These are phyloP conservation scores for Megaceryle maxima DNA, from an alignment of 2,113 vertebrate species.

Conservation along the genomic window DNA sequence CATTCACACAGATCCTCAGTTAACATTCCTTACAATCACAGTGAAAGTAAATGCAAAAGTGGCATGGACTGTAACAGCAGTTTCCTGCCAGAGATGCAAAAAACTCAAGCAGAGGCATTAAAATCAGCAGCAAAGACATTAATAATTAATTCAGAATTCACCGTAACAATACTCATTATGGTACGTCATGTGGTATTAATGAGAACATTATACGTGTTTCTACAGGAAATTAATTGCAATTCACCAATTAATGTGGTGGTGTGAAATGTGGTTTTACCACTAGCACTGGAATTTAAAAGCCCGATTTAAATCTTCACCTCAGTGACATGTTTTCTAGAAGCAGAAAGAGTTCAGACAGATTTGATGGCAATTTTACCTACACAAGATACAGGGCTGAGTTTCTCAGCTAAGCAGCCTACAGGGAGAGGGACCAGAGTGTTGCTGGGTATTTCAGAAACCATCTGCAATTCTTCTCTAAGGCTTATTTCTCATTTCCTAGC, in stretches of 20 bases:
- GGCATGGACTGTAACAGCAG: not conserved
- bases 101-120: not conserved
- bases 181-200: not conserved
- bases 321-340: not conserved
- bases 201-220: not conserved
- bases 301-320: not conserved
- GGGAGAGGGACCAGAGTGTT: not conserved
- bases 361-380: constrained; percentile 16
- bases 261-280: constrained; percentile 31
- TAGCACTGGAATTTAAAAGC: constrained; percentile 17
- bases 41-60: not conserved
- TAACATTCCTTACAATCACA: not conserved
- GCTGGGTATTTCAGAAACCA: not conserved
- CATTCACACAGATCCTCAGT: not conserved
- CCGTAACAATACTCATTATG: constrained; percentile 22
- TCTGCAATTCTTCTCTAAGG: not conserved
- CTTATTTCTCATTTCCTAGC: constrained; percentile 24
- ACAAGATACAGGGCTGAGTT: not conserved
- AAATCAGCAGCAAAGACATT: not conserved
- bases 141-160: constrained; percentile 46
- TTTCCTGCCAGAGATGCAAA: not conserved
- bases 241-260: not conserved
- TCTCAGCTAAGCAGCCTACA: not conserved
- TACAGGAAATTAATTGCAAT: constrained; percentile 40
- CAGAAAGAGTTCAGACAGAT: constrained; percentile 9